These are phyloP conservation scores for Poeciliopsis presidionis DNA, from an alignment of 2,797 vertebrate genomes.

Conservation along the genomic window DNA sequence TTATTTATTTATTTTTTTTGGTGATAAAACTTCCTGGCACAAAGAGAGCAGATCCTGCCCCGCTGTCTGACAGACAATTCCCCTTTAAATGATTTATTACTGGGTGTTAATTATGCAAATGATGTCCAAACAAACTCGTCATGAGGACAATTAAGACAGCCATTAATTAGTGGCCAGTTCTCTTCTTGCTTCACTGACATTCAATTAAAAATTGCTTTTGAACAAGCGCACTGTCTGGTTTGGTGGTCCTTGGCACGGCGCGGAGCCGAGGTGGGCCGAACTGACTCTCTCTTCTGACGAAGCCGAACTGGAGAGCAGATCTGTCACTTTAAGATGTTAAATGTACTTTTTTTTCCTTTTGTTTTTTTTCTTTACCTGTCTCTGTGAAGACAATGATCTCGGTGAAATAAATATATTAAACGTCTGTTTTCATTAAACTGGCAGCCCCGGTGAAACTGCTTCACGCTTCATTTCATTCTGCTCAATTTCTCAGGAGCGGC, in stretches of 20 bases:
- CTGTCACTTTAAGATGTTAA: conserved; percentile 82
- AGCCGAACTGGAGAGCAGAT: conserved; percentile 75
- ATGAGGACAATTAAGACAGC: conserved; percentile 99
- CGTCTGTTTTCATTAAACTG: conserved; percentile 67
- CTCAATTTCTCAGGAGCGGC: conserved; percentile 65
- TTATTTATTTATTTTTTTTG: conserved; percentile 67
- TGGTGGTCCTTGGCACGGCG: conserved; percentile 60
- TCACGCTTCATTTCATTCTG: conserved; percentile 71
- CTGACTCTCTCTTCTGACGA: conserved; percentile 85
- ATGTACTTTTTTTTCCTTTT: conserved; percentile 14
- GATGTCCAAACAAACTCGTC: conserved; percentile 99
- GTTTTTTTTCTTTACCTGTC: conserved; percentile 45
- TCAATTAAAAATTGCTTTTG: conserved; percentile 98
- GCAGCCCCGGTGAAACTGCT: conserved; percentile 62
- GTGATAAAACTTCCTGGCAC: conserved; percentile 77
- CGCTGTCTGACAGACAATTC: conserved; percentile 88
- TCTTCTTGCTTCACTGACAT: conserved; percentile 99
- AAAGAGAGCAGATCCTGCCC: conserved; percentile 76
- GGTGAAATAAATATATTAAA: conserved; percentile 73
- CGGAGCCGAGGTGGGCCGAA: conserved; percentile 74
- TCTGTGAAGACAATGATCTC: conserved; percentile 59
- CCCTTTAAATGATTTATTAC: conserved; percentile 99
- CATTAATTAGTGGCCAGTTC: conserved; percentile 97
- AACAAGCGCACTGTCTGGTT: conserved; percentile 95
- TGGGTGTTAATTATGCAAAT: conserved; percentile 99